Conservation (phyloP, 2,888 invertebrate species). For the Apamea crenata region DNA sequence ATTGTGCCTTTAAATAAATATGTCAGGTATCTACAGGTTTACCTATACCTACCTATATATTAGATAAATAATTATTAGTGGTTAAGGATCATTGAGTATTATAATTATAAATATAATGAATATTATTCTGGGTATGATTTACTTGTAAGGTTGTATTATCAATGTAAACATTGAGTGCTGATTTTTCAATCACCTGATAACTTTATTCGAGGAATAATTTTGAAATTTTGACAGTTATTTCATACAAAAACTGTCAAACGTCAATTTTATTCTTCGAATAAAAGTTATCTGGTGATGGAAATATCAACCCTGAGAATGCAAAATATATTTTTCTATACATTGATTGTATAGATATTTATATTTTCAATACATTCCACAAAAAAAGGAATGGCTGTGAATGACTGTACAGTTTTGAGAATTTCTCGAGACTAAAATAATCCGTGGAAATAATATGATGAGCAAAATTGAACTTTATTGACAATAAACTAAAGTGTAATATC, state of each 20-base stretch:
- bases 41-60: neutral
- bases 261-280: too few species aligned
- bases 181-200: too few species aligned
- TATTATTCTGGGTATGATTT: conserved; percentile 46
- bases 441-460: neutral
- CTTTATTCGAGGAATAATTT: too few species aligned
- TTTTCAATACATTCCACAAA: conserved; percentile 45
- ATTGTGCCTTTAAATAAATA: conserved; percentile 40
- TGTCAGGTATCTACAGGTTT: neutral
- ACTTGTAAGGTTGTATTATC: conserved; percentile 21
- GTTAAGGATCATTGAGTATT: conserved; percentile 64
- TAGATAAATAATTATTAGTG: conserved; percentile 38
- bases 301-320: neutral
- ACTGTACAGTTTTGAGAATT: conserved; percentile 5
- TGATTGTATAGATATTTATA: conserved; percentile 28
- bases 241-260: too few species aligned
- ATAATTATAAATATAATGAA: conserved; percentile 62
- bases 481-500: neutral
- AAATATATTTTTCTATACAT: conserved; percentile 5
- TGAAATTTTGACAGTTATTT: too few species aligned
- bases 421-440: conserved; percentile 1
- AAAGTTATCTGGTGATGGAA: too few species aligned
- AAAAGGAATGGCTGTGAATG: conserved; percentile 44
- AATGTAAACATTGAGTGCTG: conserved; percentile 9
- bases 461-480: conserved; percentile 44